phyloP scores from a whole-genome alignment of 2,797 vertebrate species.

The Vultur gryphus region DNA sequence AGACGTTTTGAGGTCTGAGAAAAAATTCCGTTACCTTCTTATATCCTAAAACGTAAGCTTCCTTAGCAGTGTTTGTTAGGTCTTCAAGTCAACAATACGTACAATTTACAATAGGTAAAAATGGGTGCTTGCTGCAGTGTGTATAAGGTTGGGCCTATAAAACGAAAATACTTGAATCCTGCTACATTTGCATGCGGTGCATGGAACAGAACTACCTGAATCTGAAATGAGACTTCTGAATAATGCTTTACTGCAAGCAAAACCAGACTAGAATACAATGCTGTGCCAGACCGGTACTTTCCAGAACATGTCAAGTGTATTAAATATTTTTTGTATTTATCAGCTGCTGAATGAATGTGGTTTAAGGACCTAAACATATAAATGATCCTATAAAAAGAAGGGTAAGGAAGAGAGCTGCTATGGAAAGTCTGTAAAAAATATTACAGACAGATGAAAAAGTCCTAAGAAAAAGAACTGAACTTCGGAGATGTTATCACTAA shows the following conservation, averaged over 20 bases:
- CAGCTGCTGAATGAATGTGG: neutral
- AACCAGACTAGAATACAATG: neutral
- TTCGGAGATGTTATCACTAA: neutral
- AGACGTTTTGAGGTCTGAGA: neutral
- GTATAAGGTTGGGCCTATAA: neutral
- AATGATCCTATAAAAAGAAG: neutral
- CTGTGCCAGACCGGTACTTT: neutral
- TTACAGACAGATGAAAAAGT: neutral
- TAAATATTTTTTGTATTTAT: neutral
- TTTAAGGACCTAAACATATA: neutral
- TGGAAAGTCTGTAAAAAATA: neutral
- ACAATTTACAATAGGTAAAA: neutral
- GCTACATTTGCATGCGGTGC: neutral
- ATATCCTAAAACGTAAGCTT: neutral
- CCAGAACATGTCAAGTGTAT: neutral
- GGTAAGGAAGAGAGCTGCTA: neutral
- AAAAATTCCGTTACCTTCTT: neutral
- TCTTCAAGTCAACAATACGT: neutral
- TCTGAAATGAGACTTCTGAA: neutral
- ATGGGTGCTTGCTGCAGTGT: neutral
- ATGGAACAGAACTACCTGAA: neutral
- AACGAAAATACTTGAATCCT: neutral
- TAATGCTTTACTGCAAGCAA: neutral
- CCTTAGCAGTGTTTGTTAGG: neutral
- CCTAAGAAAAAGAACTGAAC: neutral